These are phyloP conservation scores for Bolinopsis microptera DNA, from an alignment of 37 sponge, comb jelly and placozoan species.

Conservation along the genomic window DNA sequence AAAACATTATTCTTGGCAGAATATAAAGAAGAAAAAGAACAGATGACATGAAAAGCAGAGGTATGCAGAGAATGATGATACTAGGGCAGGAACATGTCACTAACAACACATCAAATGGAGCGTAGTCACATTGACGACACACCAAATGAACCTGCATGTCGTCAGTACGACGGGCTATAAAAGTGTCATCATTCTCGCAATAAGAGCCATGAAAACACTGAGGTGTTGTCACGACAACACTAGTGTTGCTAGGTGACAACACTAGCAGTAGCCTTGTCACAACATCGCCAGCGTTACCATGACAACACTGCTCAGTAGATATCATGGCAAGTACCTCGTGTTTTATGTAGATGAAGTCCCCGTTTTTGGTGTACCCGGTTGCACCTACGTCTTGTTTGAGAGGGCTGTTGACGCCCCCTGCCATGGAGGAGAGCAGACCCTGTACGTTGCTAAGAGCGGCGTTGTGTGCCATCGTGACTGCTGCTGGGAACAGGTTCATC, in stretches of 20 bases:
- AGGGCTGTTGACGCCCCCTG: slow-evolving; percentile 15
- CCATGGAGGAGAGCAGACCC: slow-evolving; percentile 3
- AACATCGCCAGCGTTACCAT: neutral
- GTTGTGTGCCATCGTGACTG: slow-evolving; percentile 23
- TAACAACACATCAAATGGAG: neutral
- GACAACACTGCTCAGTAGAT: neutral
- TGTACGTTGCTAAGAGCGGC: slow-evolving; percentile 10
- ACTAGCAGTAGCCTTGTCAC: neutral
- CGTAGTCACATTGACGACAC: neutral
- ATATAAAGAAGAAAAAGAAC: too few relatives aligned
- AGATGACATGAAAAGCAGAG: too few relatives aligned
- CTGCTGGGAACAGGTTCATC: neutral
- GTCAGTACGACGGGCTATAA: too few relatives aligned
- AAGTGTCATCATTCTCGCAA: neutral
- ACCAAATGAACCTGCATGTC: too few relatives aligned
- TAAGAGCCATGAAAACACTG: neutral
- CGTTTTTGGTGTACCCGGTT: neutral
- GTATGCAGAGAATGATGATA: neutral
- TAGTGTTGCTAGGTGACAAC: neutral
- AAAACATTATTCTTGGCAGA: too few relatives aligned
- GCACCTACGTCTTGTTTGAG: slow-evolving; percentile 15
- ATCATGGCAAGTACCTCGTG: neutral
- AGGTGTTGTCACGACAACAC: neutral
- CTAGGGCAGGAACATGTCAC: too few relatives aligned
- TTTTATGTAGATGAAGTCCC: neutral